Percentiles rank a stretch among this genome's conserved stretches.
Evolutionary conservation across 2,113 vertebrate genomes (phyloP).

Genomic region (Neogobius melanostomus): DNA sequence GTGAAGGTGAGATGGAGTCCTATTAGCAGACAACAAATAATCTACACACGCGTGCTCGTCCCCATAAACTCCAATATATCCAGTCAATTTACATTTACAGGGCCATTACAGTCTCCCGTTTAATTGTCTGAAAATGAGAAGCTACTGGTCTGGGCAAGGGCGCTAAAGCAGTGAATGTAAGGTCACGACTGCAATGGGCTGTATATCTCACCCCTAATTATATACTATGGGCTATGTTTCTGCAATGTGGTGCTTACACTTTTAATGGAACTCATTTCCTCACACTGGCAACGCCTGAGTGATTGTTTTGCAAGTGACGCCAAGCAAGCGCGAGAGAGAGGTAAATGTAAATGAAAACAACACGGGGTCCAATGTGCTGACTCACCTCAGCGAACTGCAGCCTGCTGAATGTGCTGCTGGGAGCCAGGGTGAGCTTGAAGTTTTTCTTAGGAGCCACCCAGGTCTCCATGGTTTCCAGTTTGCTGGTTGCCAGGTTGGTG

Average conservation of each 20-base stretch:
- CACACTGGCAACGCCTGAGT: conserved; percentile 33
- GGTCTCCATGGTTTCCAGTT: conserved; percentile 93
- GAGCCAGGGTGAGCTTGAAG: conserved; percentile 86
- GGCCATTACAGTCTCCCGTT: conserved; percentile 56
- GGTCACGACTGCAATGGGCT: conserved; percentile 56
- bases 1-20: conserved; percentile 73
- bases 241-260: conserved; percentile 29
- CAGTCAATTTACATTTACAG: conserved; percentile 72
- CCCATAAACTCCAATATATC: conserved; percentile 66
- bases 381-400: conserved; percentile 93
- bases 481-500: conserved; percentile 94
- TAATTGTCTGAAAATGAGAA: conserved; percentile 50
- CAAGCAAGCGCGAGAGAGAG: conserved; percentile 15
- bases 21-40: conserved; percentile 71
- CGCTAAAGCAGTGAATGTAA: conserved; percentile 50
- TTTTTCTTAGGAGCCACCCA: conserved; percentile 95
- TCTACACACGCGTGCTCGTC: conserved; percentile 58
- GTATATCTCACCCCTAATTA: conserved; percentile 59
- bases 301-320: conserved; percentile 33
- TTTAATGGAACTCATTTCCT: conserved; percentile 46
- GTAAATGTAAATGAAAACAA: conserved; percentile 30
- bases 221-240: conserved; percentile 27
- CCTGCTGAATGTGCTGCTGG: conserved; percentile 85
- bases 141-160: conserved; percentile 49
- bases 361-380: background rate